Evolutionary conservation across 1,140 invertebrate genomes (phyloP), one percentile per base, ranked within the genome.

Genomic region (Rhopalosiphum maidis): DNA sequence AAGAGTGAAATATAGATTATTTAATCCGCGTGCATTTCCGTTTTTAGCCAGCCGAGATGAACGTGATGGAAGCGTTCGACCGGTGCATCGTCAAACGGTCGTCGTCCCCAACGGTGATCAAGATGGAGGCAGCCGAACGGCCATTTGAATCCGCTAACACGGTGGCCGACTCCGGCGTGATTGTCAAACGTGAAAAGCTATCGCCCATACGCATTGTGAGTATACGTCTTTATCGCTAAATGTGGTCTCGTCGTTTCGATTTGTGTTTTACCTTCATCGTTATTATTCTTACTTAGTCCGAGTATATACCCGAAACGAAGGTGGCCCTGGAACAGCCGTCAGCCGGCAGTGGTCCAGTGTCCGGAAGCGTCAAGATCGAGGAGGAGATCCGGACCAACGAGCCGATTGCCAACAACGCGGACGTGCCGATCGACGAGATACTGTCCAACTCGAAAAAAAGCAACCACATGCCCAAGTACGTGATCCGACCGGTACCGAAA

Each of bases 381-480:
- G 91, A 93, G 9, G 91, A 93, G 48, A 93, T 93, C 21, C 68
- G 77, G 23, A 93, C 77, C 15, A 93, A 86, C 21, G 91, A 93
- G 35, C 91, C 91, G 2, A 83, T 93, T 11, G 48, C 91, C n/a
- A 83, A 93, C 43, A 93, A 93, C 37, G n/a, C 22, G 6, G 91
- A 93, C 51, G 2, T 93, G 82, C 82, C 91, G 6, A 93, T 93
- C 23, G 82, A 93, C 23, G 91, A 93, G 35, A 86, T 93, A n/a
- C 37, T 93, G 1, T 93, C 91, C 1, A 93, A 93, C 43, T 93
- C 91, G 3, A 93, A 93, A 55, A 93, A 93, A 21, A 55, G 91
- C 48, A 93, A 93, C 2, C 91, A 93, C 48, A 21, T 93, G 91
- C 91, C 91, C 48, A 93, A 93, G 48, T 93, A 93, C n/a, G 91